Evolutionary conservation across 2,888 invertebrate species (phyloP), one percentile per base, ranked within the genome.

Genomic region (Leptopilina myrica): DNA sequence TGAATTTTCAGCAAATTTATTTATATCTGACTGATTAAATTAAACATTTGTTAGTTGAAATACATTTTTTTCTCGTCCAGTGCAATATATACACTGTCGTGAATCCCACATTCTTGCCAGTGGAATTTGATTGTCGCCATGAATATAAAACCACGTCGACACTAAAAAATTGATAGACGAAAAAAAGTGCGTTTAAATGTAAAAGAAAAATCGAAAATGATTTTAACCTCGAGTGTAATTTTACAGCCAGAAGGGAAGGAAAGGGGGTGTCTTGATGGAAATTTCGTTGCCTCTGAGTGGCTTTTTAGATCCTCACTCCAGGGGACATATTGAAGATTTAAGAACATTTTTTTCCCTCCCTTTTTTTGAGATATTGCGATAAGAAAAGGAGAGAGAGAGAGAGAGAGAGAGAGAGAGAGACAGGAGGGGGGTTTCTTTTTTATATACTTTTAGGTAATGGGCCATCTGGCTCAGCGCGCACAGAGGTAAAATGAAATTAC

Each of bases 361-460:
- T 49, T 20, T 26, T 49, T 49, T 67, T 15, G 33, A 33, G 33
- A 33, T 33, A 33, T 33, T 33, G 33, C 33, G 33, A 33, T 33
- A 33, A 33, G 33, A 33, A 5, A 33, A 33, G 3, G 33, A 33
- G 33, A 33, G 33, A n/a, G n/a, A n/a, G n/a, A n/a, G n/a, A n/a
- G n/a, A n/a, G n/a, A n/a, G n/a, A n/a, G n/a, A n/a, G n/a, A 26
- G 26, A 26, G 26, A 26, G 26, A 26, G 33, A 33, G 33, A 3
- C 2, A 3, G 5, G 33, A 33, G 33, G 33, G 33, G 33, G 33
- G 33, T 33, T 33, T 33, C 33, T 33, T 33, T 33, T 12, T 56
- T 73, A 56, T 56, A 69, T 73, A 73, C 73, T 56, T 33, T 69
- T 33, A 40, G 73, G 56, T 73, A 73, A 73, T 73, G 53, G 73